phyloP scores from a whole-genome alignment of 2,113 vertebrate genomes.

The Gnathonemus longibarbis region DNA sequence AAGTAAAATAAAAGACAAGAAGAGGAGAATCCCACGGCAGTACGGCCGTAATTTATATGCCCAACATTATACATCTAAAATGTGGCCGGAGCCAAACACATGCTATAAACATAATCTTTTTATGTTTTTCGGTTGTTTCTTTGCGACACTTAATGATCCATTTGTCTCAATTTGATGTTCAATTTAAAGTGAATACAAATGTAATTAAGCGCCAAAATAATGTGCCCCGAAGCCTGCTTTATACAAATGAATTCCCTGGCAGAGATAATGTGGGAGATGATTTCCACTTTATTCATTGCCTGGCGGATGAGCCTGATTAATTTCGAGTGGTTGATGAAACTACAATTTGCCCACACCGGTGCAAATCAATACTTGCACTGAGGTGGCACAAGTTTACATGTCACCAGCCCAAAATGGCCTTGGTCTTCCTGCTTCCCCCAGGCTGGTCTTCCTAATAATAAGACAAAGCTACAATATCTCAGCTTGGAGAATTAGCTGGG shows the following conservation, averaged over 20 bases:
- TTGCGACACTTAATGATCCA: slow-evolving; percentile 13
- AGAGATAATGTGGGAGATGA: slow-evolving; percentile 5
- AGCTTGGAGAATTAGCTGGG: background rate
- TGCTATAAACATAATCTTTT: background rate
- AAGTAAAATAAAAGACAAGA: background rate
- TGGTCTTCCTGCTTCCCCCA: background rate
- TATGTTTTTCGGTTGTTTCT: slow-evolving; percentile 4
- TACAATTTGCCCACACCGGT: background rate
- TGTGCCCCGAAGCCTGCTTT: slow-evolving; percentile 4
- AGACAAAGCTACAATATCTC: background rate
- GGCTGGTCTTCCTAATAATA: background rate
- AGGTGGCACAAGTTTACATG: background rate
- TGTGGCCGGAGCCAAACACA: background rate
- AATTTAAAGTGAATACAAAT: slow-evolving; percentile 16
- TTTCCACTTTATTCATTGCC: slow-evolving; percentile 14
- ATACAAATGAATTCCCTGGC: background rate
- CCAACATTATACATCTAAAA: background rate
- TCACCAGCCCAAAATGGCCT: background rate
- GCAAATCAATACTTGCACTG: slow-evolving; percentile 3
- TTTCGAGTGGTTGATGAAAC: background rate
- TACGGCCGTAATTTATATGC: background rate
- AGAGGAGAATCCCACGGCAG: background rate
- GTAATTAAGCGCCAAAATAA: slow-evolving; percentile 16
- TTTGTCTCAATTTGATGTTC: slow-evolving; percentile 16
- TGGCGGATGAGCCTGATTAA: slow-evolving; percentile 17